A percentile compares a stretch with the other conserved stretches of the same genome.
Conservation (phyloP, 2,888 invertebrate species). For the Rhabditoides inermis region DNA sequence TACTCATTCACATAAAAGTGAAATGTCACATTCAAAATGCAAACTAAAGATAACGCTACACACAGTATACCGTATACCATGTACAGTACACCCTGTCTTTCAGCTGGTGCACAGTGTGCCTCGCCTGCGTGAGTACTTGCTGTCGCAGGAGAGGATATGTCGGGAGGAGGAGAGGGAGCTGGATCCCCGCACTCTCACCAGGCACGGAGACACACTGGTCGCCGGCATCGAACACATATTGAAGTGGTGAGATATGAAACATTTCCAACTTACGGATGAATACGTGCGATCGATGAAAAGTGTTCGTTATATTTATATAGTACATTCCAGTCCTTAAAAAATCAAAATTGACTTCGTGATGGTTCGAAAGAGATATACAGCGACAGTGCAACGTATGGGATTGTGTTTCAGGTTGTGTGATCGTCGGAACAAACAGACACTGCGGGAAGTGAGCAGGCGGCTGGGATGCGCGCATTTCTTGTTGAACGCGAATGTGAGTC, state of each 20-base stretch:
- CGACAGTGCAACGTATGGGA: neutral
- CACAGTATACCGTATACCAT: too few species aligned
- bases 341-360: too few species aligned
- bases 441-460: conserved; percentile 11
- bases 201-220: conserved; percentile 19
- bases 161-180: neutral
- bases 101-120: neutral
- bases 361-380: too few species aligned
- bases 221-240: conserved; percentile 20
- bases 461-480: conserved; percentile 6
- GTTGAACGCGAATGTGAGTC: too few species aligned
- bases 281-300: too few species aligned
- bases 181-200: conserved; percentile 6
- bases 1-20: too few species aligned
- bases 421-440: conserved; percentile 5
- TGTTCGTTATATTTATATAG: too few species aligned
- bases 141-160: neutral
- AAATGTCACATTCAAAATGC: too few species aligned
- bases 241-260: conserved; percentile 24
- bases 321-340: too few species aligned
- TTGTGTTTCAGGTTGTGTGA: conserved; percentile 7
- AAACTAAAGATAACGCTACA: too few species aligned
- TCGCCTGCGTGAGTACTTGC: neutral
- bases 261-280: too few species aligned
- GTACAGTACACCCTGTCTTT: neutral